Evolutionary conservation across 2,113 vertebrate genomes (phyloP).

Genomic region (Tursiops truncatus): DNA sequence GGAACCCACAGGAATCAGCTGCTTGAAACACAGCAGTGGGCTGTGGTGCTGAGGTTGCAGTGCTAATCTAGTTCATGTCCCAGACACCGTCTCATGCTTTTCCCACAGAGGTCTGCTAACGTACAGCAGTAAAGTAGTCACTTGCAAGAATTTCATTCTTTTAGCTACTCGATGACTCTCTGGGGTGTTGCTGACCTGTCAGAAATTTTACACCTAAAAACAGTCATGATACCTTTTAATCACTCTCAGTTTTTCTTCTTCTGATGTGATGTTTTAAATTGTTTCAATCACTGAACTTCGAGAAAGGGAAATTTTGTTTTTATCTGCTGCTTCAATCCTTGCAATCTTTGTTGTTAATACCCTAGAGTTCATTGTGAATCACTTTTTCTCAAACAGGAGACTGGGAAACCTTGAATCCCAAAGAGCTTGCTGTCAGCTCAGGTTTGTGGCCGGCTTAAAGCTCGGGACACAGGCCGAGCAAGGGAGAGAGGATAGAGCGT

Average conservation of each 20-base stretch:
- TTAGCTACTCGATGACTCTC: neutral
- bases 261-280: neutral
- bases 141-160: neutral
- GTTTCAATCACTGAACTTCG: neutral
- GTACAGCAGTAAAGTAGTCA: neutral
- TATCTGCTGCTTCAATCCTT: neutral
- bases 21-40: neutral
- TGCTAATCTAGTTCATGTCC: neutral
- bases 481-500: neutral
- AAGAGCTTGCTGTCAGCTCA: neutral
- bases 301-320: neutral
- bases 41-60: neutral
- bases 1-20: neutral
- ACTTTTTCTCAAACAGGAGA: neutral
- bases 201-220: neutral
- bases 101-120: neutral
- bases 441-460: neutral
- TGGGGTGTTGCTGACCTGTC: neutral
- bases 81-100: neutral
- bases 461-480: neutral
- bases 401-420: neutral
- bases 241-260: neutral
- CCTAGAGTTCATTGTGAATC: neutral
- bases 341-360: fast-evolving
- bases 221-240: neutral